A percentile compares a stretch with the other conserved stretches of the same genome.
Conservation (phyloP, 2,113 vertebrate species). For the Stegastes partitus region DNA sequence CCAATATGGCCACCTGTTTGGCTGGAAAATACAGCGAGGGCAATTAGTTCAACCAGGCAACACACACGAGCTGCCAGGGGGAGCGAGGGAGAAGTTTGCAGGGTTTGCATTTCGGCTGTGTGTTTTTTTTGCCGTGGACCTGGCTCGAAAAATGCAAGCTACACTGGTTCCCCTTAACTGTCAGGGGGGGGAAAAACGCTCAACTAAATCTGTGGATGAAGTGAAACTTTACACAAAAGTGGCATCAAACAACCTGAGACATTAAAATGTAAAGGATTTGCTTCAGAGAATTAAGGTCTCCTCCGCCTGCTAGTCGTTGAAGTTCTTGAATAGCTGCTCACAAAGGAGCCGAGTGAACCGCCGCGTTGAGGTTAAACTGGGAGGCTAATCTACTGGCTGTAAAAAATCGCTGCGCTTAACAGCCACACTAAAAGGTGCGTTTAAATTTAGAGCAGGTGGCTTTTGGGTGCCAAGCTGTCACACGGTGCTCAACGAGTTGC, state of each 20-base stretch:
- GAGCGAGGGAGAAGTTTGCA: constrained; percentile 50
- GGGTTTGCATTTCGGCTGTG: constrained; percentile 48
- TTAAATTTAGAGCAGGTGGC: constrained; percentile 49
- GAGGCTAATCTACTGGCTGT: constrained; percentile 53
- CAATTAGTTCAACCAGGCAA: constrained; percentile 69
- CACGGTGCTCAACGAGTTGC: not conserved
- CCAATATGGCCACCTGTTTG: constrained; percentile 75
- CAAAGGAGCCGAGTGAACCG: constrained; percentile 29
- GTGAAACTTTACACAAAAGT: not conserved
- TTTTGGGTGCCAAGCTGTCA: constrained; percentile 36
- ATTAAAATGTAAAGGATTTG: constrained; percentile 27
- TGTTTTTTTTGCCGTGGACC: not conserved
- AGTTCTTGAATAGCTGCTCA: constrained; percentile 24
- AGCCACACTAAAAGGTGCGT: constrained; percentile 53
- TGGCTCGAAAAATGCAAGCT: constrained; percentile 1
- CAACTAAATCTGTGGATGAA: not conserved
- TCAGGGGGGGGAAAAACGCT: not conserved
- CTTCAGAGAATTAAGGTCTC: constrained; percentile 16
- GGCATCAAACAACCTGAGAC: not conserved
- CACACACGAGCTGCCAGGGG: constrained; percentile 44
- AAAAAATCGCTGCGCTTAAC: constrained; percentile 50
- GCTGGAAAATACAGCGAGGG: constrained; percentile 54
- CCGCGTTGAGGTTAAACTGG: constrained; percentile 39
- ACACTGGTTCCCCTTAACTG: not conserved
- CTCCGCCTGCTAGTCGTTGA: not conserved